A percentile compares a stretch with the other conserved stretches of the same genome.
Evolutionary conservation across 2,797 vertebrate genomes (phyloP).

Genomic region (Phalloptychus januarius): DNA sequence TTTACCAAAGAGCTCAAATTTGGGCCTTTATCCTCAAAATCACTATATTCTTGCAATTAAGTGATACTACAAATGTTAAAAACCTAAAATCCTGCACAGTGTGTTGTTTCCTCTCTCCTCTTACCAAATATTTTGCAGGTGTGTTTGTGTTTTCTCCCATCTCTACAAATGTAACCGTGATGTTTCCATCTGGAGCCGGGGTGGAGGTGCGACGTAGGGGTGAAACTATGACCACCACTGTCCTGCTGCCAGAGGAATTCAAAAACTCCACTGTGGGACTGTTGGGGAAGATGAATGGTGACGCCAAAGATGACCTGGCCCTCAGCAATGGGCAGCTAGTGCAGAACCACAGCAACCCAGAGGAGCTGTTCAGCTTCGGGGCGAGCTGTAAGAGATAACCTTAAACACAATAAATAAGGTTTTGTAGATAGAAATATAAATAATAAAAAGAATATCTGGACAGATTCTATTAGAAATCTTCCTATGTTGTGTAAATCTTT

Average conservation of each 20-base stretch:
- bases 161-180: constrained; percentile 82
- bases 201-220: constrained; percentile 81
- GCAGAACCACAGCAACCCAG: constrained; percentile 64
- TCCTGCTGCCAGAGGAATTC: constrained; percentile 88
- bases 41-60: background rate
- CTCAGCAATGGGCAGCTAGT: constrained; percentile 75
- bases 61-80: background rate
- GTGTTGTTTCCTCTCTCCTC: background rate
- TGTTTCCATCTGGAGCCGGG: constrained; percentile 90
- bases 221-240: constrained; percentile 79
- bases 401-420: background rate
- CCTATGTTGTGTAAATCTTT: background rate
- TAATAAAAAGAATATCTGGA: background rate
- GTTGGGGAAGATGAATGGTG: constrained; percentile 86
- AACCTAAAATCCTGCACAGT: background rate
- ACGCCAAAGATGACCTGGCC: constrained; percentile 82
- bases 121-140: constrained; percentile 66
- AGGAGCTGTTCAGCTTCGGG: constrained; percentile 85
- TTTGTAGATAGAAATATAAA: background rate
- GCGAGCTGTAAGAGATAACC: constrained; percentile 84
- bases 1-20: background rate
- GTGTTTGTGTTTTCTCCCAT: constrained; percentile 85
- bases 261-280: constrained; percentile 81
- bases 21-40: background rate
- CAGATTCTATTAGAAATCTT: background rate